phyloP scores from a whole-genome alignment of 2,113 vertebrate species.

The Petaurus breviceps region DNA sequence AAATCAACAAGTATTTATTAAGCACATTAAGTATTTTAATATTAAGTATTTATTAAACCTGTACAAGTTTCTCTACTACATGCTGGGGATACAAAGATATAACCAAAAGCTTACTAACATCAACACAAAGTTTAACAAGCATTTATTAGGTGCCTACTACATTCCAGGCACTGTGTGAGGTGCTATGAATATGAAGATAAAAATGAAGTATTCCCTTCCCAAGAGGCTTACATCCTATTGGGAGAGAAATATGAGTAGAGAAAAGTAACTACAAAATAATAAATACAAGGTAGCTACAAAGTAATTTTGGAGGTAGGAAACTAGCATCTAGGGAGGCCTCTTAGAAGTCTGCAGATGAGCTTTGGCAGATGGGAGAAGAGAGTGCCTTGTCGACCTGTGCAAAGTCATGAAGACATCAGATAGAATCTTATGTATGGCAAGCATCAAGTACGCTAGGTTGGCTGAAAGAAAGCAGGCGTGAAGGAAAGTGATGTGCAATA shows the following conservation, averaged over 20 bases:
- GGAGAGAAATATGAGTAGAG: neutral
- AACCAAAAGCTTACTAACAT: neutral
- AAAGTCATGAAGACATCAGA: neutral
- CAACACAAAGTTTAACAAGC: neutral
- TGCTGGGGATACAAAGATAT: neutral
- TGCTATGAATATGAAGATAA: neutral
- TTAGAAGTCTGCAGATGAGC: neutral
- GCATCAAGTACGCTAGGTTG: neutral
- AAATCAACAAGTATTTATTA: conserved; percentile 23
- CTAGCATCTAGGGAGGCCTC: neutral
- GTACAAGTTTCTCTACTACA: neutral
- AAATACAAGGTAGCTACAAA: neutral
- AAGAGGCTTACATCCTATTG: neutral
- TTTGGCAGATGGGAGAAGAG: neutral
- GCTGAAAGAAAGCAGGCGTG: neutral
- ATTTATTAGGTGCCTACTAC: neutral
- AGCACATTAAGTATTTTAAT: neutral
- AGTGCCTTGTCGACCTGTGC: neutral
- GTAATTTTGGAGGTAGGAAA: neutral
- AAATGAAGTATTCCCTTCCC: neutral
- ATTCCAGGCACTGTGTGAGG: neutral
- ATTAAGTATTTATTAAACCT: too few species aligned
- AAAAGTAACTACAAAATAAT: neutral
- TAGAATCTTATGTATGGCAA: neutral
- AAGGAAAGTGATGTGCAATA: neutral